Evolutionary conservation across 2,113 vertebrate species (phyloP).

Genomic region (Pandion haliaetus): DNA sequence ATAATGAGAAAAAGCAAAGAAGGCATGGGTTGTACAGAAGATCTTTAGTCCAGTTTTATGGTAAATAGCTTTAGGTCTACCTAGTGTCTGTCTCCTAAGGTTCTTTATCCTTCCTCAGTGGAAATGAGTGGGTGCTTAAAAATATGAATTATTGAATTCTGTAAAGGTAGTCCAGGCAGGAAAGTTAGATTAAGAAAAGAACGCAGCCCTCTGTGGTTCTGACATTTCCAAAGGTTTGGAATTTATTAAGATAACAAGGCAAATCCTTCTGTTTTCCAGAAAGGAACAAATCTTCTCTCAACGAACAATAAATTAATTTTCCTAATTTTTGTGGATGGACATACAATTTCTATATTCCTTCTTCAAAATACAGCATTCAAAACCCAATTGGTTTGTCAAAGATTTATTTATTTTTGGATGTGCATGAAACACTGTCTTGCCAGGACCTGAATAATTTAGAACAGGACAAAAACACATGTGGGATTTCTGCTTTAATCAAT

Average conservation of each 20-base stretch:
- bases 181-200: neutral
- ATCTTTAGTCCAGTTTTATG: neutral
- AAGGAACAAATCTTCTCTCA: slow-evolving; percentile 16
- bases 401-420: slow-evolving; percentile 41
- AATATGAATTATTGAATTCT: slow-evolving; percentile 3
- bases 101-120: neutral
- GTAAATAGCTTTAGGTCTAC: neutral
- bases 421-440: neutral
- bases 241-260: slow-evolving; percentile 37
- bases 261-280: slow-evolving; percentile 45
- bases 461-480: slow-evolving; percentile 35
- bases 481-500: slow-evolving; percentile 56
- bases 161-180: neutral
- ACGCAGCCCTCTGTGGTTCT: neutral
- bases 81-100: neutral
- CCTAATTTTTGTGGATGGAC: neutral
- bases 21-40: neutral
- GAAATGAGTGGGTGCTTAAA: neutral
- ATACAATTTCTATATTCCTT: neutral
- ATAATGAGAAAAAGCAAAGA: neutral
- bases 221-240: slow-evolving; percentile 12
- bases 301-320: slow-evolving; percentile 41
- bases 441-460: slow-evolving; percentile 34
- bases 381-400: neutral
- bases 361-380: slow-evolving; percentile 4